Evolutionary conservation across 2,797 vertebrate genomes (phyloP), one percentile per base, ranked within the genome.

Genomic region (Oryzias dopingdopingensis): DNA sequence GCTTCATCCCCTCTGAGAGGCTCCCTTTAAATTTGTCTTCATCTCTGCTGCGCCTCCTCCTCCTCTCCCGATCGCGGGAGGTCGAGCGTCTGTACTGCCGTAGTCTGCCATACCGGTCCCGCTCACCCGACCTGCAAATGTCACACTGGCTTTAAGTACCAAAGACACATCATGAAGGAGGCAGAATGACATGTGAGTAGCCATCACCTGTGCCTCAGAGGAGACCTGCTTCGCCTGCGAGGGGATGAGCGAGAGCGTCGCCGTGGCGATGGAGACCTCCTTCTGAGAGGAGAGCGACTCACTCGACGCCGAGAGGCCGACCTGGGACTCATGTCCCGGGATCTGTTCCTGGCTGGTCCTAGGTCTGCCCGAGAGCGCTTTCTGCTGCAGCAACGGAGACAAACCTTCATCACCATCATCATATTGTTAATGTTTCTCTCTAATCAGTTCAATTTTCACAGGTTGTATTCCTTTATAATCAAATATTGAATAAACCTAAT

Each of bases 11-110:
- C 87, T 99, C 97, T 10, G 97, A 99, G 42, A 99, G 94, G 63
- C 96, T 98, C 49, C 97, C 97, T 87, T 99, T 99, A 84, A 96
- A 99, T 86, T 96, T 98, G 85, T 99, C 97, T 88, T 98, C 97
- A 42, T 94, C 94, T 87, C 95, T 91, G 88, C 92, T 95, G 67
- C 95, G 93, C 61, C 96, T 86, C 55, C 95, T 90, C 13, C 96
- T 94, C 51, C 91, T 78, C 4, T 74, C 88, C 14, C 92, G 91
- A 70, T 96, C 94, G 2, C 96, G 92, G n/a, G 96, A 96, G 13
- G 60, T 91, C 14, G 97, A 98, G 49, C 96, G 91, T 14, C 96
- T 91, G 65, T 88, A 91, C 70, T 93, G 89, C 32, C 96, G 91
- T 63, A 91, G 92, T 52, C 95, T 81, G 32, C 95, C 96, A 32